These are phyloP conservation scores for Oreortyx pictus DNA, from an alignment of 2,797 vertebrate genomes.

Conservation along the genomic window DNA sequence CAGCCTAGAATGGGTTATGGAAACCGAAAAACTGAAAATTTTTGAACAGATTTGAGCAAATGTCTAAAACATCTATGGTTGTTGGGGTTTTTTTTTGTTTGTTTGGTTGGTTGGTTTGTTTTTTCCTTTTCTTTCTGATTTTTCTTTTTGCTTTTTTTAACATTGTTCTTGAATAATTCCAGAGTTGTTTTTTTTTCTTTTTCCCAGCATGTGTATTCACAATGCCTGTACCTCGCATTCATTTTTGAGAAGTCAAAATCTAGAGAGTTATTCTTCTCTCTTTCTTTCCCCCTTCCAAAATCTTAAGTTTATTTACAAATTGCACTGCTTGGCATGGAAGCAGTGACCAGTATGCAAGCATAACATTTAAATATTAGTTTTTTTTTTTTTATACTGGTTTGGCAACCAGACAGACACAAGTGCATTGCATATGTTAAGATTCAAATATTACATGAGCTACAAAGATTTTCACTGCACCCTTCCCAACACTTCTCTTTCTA, in stretches of 20 bases:
- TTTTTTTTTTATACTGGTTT: constrained; percentile 24
- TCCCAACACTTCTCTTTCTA: background rate
- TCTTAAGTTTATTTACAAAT: constrained; percentile 16
- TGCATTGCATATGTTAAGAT: constrained; percentile 43
- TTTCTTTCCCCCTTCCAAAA: background rate
- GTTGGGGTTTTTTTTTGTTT: no score
- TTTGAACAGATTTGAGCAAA: background rate
- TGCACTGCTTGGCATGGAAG: background rate
- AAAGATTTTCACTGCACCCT: background rate
- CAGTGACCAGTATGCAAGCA: background rate
- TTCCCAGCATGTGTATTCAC: background rate
- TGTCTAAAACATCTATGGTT: no score
- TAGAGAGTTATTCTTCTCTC: background rate
- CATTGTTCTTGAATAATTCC: background rate
- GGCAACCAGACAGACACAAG: constrained; percentile 11
- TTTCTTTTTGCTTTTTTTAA: background rate
- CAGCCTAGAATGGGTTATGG: background rate
- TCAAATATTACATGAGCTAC: background rate
- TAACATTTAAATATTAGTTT: constrained; percentile 36
- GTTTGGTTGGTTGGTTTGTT: no score
- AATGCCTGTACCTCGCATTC: constrained; percentile 57
- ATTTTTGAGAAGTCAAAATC: background rate
- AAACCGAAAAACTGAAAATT: background rate
- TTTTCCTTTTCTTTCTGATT: no score
- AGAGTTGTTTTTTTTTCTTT: constrained; percentile 15